Conservation (phyloP, 2,113 vertebrate species). For the Poicephalus gulielmi region DNA sequence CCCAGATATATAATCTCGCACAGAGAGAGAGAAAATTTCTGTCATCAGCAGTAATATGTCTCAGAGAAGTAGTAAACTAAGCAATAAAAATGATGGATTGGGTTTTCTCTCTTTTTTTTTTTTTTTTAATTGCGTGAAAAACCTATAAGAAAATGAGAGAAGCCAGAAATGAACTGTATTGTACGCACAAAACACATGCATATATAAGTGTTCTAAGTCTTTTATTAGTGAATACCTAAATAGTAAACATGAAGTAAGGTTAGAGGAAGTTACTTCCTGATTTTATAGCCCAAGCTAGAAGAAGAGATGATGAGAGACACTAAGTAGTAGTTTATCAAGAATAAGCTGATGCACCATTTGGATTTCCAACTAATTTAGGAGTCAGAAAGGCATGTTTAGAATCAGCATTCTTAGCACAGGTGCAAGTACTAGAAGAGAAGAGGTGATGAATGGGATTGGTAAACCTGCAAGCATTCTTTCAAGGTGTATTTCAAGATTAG, state of each 20-base stretch:
- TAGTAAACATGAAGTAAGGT: background rate
- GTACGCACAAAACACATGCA: background rate
- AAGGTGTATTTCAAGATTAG: background rate
- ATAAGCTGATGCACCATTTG: background rate
- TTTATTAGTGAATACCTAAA: background rate
- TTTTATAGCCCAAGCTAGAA: background rate
- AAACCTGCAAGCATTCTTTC: constrained; percentile 1
- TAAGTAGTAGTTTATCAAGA: background rate
- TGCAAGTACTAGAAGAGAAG: background rate
- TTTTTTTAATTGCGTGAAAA: background rate
- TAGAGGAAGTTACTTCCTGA: background rate
- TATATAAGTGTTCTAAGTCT: background rate
- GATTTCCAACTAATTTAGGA: background rate
- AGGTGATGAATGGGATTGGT: background rate
- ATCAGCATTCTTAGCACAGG: background rate
- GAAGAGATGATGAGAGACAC: background rate
- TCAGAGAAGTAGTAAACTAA: background rate
- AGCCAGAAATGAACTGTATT: background rate
- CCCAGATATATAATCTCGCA: background rate
- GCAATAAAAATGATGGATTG: background rate
- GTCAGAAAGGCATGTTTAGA: background rate
- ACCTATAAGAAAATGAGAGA: background rate
- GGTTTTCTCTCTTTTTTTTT: background rate
- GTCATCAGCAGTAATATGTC: background rate
- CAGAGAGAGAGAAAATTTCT: background rate